Evolutionary conservation across 2,797 vertebrate species (phyloP).

Genomic region (Liasis olivaceus): DNA sequence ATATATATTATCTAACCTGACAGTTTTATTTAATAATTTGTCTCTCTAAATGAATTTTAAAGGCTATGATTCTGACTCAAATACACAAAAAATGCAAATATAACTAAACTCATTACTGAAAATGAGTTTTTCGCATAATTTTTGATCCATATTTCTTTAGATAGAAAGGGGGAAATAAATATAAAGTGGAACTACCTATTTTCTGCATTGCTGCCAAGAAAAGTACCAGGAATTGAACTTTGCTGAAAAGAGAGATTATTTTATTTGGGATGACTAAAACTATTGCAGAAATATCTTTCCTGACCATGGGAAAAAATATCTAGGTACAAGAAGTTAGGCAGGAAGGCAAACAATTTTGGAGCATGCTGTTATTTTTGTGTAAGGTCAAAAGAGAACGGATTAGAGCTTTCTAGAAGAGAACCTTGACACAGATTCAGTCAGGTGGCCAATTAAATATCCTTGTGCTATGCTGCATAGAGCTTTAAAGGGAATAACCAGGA

Average conservation of each 20-base stretch:
- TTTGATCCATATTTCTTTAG: neutral
- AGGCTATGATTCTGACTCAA: neutral
- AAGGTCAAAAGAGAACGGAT: neutral
- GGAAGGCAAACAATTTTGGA: neutral
- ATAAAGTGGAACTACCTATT: neutral
- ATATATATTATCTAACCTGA: neutral
- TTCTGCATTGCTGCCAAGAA: neutral
- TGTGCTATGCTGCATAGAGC: neutral
- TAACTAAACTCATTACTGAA: neutral
- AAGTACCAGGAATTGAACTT: neutral
- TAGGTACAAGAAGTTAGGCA: neutral
- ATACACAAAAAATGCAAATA: neutral
- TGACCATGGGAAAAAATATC: neutral
- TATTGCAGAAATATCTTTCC: neutral
- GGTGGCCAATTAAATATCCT: neutral
- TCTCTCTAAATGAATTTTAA: neutral
- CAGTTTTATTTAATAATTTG: neutral
- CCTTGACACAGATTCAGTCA: neutral
- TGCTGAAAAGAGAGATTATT: neutral
- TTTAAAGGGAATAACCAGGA: neutral
- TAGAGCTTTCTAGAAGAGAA: neutral
- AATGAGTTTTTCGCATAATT: neutral
- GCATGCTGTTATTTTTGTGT: neutral
- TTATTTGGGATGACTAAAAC: neutral
- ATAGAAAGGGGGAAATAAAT: neutral